These are phyloP conservation scores for Augiades crinisus DNA, from an alignment of 2,888 invertebrate genomes.

Conservation along the genomic window DNA sequence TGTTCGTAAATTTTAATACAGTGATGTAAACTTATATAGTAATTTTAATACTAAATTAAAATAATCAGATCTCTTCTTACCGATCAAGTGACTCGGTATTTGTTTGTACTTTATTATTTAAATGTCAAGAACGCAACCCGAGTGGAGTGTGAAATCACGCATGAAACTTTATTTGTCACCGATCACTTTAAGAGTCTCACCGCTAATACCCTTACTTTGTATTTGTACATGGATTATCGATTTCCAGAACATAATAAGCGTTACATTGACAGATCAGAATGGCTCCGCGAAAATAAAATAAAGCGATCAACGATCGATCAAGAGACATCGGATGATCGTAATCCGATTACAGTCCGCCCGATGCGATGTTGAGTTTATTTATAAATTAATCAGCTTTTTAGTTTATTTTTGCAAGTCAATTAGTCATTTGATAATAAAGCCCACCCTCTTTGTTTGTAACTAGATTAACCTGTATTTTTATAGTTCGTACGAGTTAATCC, in stretches of 20 bases:
- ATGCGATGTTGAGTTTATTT: constrained; percentile 25
- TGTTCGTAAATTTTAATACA: too few relatives aligned
- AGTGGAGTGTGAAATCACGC: constrained; percentile 19
- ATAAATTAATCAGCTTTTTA: constrained; percentile 21
- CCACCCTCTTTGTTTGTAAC: constrained; percentile 9
- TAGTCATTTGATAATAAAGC: constrained; percentile 20
- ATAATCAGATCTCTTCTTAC: too few relatives aligned
- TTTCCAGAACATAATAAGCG: constrained; percentile 28
- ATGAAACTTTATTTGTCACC: constrained; percentile 16
- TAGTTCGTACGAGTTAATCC: background rate
- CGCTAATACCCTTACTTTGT: constrained; percentile 18
- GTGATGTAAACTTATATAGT: too few relatives aligned
- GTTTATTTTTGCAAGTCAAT: constrained; percentile 22
- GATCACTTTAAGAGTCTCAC: constrained; percentile 15
- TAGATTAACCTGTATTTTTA: background rate
- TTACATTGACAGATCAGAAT: constrained; percentile 31
- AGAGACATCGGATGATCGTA: constrained; percentile 26
- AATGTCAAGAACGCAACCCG: background rate
- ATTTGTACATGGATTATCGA: constrained; percentile 25
- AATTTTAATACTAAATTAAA: too few relatives aligned
- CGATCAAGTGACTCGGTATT: too few relatives aligned
- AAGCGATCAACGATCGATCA: constrained; percentile 30
- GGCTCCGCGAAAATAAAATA: constrained; percentile 33
- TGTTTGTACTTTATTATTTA: background rate
- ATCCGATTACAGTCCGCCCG: constrained; percentile 31